Evolutionary conservation across 1,140 invertebrate genomes (phyloP).

Genomic region (Procambarus virginalis): DNA sequence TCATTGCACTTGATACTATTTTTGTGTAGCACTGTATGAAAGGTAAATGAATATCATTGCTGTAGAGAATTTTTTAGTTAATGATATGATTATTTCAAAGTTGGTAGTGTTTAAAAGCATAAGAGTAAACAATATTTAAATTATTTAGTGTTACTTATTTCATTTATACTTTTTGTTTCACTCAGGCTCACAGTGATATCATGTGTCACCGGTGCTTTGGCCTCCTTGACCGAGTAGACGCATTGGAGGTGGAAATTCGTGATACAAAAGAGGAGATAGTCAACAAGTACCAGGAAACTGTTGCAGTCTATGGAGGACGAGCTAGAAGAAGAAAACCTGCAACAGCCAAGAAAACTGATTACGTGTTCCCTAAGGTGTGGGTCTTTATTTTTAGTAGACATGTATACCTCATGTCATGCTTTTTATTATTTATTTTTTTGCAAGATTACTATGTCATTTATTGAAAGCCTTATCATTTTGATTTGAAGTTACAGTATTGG

Average conservation of each 20-base stretch:
- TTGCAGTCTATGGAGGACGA: slow-evolving; percentile 47
- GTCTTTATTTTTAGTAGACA: background rate
- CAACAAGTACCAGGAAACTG: slow-evolving; percentile 52
- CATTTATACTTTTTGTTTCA: background rate
- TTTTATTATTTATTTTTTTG: background rate
- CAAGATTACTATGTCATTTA: background rate
- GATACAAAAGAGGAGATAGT: slow-evolving; percentile 59
- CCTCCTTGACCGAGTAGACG: slow-evolving; percentile 43
- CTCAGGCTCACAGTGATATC: slow-evolving; percentile 57
- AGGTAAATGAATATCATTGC: no score
- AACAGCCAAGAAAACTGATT: slow-evolving; percentile 52
- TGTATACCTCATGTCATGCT: background rate
- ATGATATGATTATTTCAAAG: no score
- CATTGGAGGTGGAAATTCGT: slow-evolving; percentile 48
- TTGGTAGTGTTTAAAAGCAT: no score
- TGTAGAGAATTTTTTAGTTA: no score
- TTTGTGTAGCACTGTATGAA: no score
- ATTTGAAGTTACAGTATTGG: no score
- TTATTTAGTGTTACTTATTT: no score
- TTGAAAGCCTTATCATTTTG: no score
- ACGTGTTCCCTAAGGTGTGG: slow-evolving; percentile 56
- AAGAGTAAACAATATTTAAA: no score
- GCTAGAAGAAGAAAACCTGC: slow-evolving; percentile 56
- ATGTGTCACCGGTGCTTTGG: slow-evolving; percentile 43
- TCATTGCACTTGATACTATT: no score